Evolutionary conservation across 2,113 vertebrate species (phyloP).

Genomic region (Sander lucioperca): DNA sequence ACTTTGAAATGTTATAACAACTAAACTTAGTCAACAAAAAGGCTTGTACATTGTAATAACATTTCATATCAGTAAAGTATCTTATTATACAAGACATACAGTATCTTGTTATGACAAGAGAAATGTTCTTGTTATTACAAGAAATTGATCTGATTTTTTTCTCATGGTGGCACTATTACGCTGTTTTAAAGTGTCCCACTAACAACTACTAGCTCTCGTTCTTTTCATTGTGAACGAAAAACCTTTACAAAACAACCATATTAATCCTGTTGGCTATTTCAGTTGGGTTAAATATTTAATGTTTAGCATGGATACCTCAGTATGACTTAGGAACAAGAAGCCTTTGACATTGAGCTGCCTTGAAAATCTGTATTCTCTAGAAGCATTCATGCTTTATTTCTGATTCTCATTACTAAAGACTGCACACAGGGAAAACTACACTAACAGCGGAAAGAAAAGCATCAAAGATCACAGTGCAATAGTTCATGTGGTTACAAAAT

Average conservation of each 20-base stretch:
- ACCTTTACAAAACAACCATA: not conserved
- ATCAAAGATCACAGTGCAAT: not conserved
- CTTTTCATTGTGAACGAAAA: conserved; percentile 26
- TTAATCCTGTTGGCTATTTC: not conserved
- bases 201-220: conserved; percentile 3
- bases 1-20: not conserved
- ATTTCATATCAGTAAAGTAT: not conserved
- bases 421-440: not conserved
- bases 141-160: not conserved
- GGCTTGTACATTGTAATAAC: not conserved
- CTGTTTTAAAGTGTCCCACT: conserved; percentile 4
- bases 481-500: not conserved
- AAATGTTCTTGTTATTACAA: not conserved
- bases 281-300: conserved; percentile 15
- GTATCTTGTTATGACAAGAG: not conserved
- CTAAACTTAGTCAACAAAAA: not conserved
- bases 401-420: conserved; percentile 6
- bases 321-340: conserved; percentile 28
- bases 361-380: conserved; percentile 16
- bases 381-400: conserved; percentile 39
- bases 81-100: too few species aligned
- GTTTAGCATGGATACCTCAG: conserved; percentile 37
- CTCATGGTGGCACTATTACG: conserved; percentile 10
- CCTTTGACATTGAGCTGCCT: conserved; percentile 56
- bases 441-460: not conserved